Evolutionary conservation across 2,888 invertebrate species (phyloP).

Genomic region (Epistrophe grossulariae): DNA sequence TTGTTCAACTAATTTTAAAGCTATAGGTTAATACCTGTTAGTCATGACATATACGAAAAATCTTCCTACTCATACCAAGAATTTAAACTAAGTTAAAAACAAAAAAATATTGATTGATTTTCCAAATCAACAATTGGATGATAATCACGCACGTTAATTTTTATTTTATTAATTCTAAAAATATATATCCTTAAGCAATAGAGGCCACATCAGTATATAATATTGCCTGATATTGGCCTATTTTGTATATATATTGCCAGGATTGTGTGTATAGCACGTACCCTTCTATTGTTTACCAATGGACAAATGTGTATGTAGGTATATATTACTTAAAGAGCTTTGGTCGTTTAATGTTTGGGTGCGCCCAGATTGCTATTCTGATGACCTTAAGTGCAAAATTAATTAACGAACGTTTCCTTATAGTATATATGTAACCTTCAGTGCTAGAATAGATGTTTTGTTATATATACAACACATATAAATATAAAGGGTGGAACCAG

Average conservation of each 20-base stretch:
- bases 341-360: conserved; percentile 48
- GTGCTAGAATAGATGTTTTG: background rate
- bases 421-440: background rate
- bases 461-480: background rate
- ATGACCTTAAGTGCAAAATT: conserved; percentile 71
- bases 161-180: background rate
- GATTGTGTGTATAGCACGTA: background rate
- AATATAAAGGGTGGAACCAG: conserved; percentile 26
- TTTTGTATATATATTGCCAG: background rate
- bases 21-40: too few relatives aligned
- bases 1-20: too few relatives aligned
- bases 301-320: background rate
- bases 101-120: conserved; percentile 13
- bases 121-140: conserved; percentile 2
- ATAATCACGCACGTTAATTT: conserved; percentile 35
- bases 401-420: conserved; percentile 66
- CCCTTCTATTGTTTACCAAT: conserved; percentile 14
- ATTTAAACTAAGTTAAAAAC: too few relatives aligned
- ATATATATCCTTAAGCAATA: background rate
- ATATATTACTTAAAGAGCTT: conserved; percentile 15
- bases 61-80: too few relatives aligned
- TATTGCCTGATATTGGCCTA: conserved; percentile 48
- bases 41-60: too few relatives aligned
- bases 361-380: conserved; percentile 55
- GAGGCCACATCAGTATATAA: background rate